A percentile compares a stretch with the other conserved stretches of the same genome.
Conservation (phyloP, 2,888 invertebrate species). For the Trichogramma evanescens region DNA sequence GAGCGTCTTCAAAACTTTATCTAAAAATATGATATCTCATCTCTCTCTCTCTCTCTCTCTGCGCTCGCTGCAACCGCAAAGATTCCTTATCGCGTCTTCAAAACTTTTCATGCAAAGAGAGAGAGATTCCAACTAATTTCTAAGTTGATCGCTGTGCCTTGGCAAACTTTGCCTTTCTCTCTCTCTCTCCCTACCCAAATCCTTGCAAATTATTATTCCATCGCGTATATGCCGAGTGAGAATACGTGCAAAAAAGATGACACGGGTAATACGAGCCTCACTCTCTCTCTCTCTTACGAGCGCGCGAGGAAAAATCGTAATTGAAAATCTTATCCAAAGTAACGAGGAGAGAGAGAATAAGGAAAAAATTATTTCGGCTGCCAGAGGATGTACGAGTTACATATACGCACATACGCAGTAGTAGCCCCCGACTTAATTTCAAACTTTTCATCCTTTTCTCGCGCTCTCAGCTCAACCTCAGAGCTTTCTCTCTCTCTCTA, state of each 20-base stretch:
- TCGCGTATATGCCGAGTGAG: background rate
- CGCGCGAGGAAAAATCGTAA: slow-evolving; percentile 19
- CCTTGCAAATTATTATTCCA: background rate
- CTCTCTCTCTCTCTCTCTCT: too few species aligned
- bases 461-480: background rate
- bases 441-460: slow-evolving; percentile 17
- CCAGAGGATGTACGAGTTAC: slow-evolving; percentile 13
- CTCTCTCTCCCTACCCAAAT: background rate
- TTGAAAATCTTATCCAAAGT: slow-evolving; percentile 21
- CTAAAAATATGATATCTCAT: too few species aligned
- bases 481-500: background rate
- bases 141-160: background rate
- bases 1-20: too few species aligned
- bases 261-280: too few species aligned
- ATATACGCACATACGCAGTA: slow-evolving; percentile 11
- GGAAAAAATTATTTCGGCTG: background rate
- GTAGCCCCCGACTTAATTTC: slow-evolving; percentile 17
- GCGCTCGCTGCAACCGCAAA: too few species aligned
- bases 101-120: too few species aligned
- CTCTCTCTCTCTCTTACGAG: slow-evolving; percentile 8
- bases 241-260: background rate
- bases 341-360: background rate
- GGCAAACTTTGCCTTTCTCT: background rate
- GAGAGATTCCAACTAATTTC: background rate
- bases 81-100: too few species aligned